A percentile compares a stretch with the other conserved stretches of the same genome.
Conservation (phyloP, 2,797 vertebrate species). For the Sebastes reedi region DNA sequence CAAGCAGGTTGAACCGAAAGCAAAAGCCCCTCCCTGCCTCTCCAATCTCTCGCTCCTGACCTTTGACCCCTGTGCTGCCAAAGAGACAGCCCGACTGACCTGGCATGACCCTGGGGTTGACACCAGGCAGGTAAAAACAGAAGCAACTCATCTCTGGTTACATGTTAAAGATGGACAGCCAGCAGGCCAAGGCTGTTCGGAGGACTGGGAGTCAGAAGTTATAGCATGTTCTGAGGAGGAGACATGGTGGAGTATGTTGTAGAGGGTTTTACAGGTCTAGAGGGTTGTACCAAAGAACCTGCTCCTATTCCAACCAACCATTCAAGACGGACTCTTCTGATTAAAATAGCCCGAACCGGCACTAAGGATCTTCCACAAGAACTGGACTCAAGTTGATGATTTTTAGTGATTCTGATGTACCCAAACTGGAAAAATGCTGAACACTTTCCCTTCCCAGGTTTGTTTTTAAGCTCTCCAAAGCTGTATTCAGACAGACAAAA, state of each 20-base stretch:
- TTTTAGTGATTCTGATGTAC: background rate
- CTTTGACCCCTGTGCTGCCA: slow-evolving; percentile 39
- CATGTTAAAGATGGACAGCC: slow-evolving; percentile 19
- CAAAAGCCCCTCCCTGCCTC: background rate
- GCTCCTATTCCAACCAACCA: background rate
- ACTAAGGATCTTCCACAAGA: background rate
- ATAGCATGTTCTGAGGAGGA: background rate
- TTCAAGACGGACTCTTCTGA: background rate
- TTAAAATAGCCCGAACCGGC: background rate
- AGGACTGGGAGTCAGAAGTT: background rate
- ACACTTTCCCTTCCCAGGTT: background rate
- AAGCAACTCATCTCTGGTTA: slow-evolving; percentile 62
- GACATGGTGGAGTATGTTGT: background rate
- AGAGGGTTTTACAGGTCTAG: background rate
- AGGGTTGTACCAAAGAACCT: background rate
- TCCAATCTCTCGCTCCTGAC: slow-evolving; percentile 23
- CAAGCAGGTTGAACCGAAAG: slow-evolving; percentile 20
- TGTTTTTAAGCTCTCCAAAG: background rate
- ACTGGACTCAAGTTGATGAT: background rate
- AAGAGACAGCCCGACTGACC: slow-evolving; percentile 45
- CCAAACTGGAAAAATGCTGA: background rate
- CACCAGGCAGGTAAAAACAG: slow-evolving; percentile 70
- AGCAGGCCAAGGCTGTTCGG: background rate
- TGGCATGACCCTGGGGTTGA: slow-evolving; percentile 8
- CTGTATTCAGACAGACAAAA: background rate